These are phyloP conservation scores for Tetranychus piercei DNA, from an alignment of 2,888 invertebrate genomes.

Conservation along the genomic window DNA sequence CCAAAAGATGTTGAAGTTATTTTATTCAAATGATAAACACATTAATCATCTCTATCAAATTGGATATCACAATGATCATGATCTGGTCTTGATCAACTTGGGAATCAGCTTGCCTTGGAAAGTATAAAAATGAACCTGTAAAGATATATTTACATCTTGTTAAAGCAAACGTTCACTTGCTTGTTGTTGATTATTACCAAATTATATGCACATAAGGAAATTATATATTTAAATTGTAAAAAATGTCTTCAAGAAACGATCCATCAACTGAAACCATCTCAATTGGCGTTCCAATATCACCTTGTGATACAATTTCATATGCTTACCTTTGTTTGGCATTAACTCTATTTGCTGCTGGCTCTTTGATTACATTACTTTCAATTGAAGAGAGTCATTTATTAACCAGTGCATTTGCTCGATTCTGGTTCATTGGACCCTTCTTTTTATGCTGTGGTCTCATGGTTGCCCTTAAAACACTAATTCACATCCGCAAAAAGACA, in stretches of 20 bases:
- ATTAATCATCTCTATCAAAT: no score
- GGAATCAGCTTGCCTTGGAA: no score
- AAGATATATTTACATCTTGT: no score
- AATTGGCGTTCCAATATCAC: constrained; percentile 2
- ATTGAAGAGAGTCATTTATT: neutral
- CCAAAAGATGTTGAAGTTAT: no score
- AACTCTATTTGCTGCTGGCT: constrained; percentile 3
- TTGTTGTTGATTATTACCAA: neutral
- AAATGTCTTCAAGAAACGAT: neutral
- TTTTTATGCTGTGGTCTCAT: constrained; percentile 4
- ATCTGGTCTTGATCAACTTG: no score
- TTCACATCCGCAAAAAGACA: constrained; percentile 4
- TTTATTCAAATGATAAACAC: no score
- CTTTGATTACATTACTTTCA: constrained; percentile 1
- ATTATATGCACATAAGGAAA: neutral
- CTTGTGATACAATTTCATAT: constrained; percentile 13
- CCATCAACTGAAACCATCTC: neutral
- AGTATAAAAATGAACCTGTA: no score
- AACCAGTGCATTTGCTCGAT: neutral
- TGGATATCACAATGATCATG: no score
- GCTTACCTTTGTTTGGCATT: constrained; percentile 9
- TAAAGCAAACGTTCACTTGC: no score
- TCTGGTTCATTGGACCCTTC: constrained; percentile 12
- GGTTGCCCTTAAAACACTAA: constrained; percentile 12
- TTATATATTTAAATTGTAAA: neutral